phyloP scores from a whole-genome alignment of 2,797 vertebrate genomes.

The Tolypeutes matacus region DNA sequence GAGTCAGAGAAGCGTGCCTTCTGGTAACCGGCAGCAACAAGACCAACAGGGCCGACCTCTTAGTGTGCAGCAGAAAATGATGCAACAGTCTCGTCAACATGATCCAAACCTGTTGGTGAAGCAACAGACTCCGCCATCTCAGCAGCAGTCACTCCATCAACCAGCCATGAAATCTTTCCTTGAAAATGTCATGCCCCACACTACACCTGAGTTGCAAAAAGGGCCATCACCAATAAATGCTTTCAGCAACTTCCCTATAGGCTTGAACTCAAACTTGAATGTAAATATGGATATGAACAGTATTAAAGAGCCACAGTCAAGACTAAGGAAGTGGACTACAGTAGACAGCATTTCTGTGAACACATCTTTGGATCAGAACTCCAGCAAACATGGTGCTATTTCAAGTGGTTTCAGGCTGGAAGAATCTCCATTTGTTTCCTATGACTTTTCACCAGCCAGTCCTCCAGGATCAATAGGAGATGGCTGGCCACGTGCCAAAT shows the following conservation, averaged over 20 bases:
- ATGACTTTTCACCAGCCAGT: conserved; percentile 97
- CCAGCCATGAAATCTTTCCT: conserved; percentile 94
- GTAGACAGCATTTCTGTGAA: conserved; percentile 94
- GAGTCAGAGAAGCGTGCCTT: conserved; percentile 93
- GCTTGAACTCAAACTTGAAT: conserved; percentile 99
- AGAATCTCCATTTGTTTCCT: conserved; percentile 95
- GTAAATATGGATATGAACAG: conserved; percentile 96
- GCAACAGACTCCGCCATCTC: conserved; percentile 91
- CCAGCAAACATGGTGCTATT: conserved; percentile 99
- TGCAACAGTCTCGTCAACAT: conserved; percentile 94
- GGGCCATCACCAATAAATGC: conserved; percentile 93
- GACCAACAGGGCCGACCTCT: conserved; percentile 94
- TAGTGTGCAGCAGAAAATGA: conserved; percentile 95
- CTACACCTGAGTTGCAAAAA: conserved; percentile 95
- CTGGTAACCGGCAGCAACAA: conserved; percentile 93
- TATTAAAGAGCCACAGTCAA: conserved; percentile 98
- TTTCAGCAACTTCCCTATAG: conserved; percentile 97
- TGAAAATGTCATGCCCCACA: conserved; percentile 94
- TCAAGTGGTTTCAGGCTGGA: conserved; percentile 99
- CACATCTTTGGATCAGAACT: conserved; percentile 96
- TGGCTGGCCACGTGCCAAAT: conserved; percentile 99
- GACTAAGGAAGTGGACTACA: conserved; percentile 97
- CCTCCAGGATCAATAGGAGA: conserved; percentile 98
- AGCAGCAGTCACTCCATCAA: conserved; percentile 91
- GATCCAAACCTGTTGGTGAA: conserved; percentile 95